Conservation (phyloP, 1,140 invertebrate species). For the Apis dorsata region DNA sequence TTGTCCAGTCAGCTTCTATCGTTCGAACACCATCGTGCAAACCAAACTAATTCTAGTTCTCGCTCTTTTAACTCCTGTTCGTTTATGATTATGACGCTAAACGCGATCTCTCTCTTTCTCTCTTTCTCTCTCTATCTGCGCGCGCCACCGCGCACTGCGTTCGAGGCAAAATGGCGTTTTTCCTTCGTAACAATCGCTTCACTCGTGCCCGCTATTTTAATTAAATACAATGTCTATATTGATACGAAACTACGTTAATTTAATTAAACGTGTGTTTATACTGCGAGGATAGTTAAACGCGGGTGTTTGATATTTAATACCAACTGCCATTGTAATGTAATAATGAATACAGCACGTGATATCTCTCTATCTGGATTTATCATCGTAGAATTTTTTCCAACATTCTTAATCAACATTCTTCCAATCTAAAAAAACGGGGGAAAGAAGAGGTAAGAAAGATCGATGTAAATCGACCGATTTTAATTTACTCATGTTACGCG, state of each 20-base stretch:
- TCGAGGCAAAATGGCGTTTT: background rate
- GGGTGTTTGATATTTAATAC: background rate
- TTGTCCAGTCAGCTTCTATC: too few relatives aligned
- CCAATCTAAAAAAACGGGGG: background rate
- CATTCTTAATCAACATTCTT: background rate
- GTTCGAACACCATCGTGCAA: too few relatives aligned
- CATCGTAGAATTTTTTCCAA: too few relatives aligned
- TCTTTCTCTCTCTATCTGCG: too few relatives aligned
- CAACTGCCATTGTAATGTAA: background rate
- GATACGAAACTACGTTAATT: background rate
- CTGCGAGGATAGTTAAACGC: background rate
- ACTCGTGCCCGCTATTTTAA: background rate
- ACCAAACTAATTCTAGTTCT: too few relatives aligned
- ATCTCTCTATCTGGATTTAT: too few relatives aligned
- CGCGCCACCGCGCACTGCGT: too few relatives aligned
- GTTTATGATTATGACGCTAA: too few relatives aligned
- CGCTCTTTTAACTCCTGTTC: too few relatives aligned
- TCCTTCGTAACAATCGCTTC: background rate
- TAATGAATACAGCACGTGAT: too few relatives aligned
- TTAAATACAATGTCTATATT: background rate
- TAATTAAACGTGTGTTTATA: background rate
- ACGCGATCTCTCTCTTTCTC: too few relatives aligned
- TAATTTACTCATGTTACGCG: background rate
- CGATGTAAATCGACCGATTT: background rate
- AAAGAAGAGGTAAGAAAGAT: background rate